Conservation (phyloP, 2,797 vertebrate species). For the Brachyalestes nurse region DNA sequence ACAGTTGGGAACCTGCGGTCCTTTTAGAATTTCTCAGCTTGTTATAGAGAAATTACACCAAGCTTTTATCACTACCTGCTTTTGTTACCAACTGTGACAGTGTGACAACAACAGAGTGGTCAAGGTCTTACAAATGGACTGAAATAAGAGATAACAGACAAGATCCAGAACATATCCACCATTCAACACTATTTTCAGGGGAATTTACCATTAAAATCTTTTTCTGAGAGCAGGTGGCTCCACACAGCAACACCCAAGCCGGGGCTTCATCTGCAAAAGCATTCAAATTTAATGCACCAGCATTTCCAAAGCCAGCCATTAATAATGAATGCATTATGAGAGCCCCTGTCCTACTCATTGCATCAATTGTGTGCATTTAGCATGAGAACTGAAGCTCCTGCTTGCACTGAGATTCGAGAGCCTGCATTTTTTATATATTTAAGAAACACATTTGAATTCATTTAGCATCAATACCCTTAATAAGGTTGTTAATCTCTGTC, state of each 20-base stretch:
- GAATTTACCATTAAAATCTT: conserved; percentile 17
- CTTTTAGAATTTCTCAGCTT: no score
- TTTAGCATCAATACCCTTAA: background rate
- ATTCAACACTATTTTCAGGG: background rate
- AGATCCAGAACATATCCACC: background rate
- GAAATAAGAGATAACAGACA: background rate
- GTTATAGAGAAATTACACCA: no score
- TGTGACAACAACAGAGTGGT: no score
- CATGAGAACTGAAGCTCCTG: background rate
- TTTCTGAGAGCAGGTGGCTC: conserved; percentile 1
- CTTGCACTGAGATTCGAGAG: conserved; percentile 7
- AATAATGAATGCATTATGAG: conserved; percentile 47
- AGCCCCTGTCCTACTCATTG: conserved; percentile 8
- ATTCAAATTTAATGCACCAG: conserved; percentile 49
- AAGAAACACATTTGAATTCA: background rate
- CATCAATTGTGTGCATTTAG: background rate
- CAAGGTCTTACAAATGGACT: background rate
- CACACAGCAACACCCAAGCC: conserved; percentile 19
- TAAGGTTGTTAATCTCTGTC: background rate
- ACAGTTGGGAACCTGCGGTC: no score
- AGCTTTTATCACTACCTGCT: no score
- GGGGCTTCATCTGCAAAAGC: conserved; percentile 35
- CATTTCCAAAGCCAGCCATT: conserved; percentile 30
- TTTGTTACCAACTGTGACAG: no score
- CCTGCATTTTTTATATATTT: background rate